Conservation (phyloP, 2,888 invertebrate species). For the Ophonus ardosiacus region DNA sequence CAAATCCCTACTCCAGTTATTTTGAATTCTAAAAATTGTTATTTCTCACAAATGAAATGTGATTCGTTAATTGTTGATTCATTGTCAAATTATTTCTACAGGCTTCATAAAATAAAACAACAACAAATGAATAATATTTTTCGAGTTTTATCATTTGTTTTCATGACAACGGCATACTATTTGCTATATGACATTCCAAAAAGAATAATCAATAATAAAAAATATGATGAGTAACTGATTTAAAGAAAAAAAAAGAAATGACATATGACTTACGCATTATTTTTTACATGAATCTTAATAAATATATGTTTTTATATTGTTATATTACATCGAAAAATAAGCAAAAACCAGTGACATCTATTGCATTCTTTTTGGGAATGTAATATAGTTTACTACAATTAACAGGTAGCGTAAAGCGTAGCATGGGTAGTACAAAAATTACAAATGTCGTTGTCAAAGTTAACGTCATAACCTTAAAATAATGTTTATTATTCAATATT, state of each 20-base stretch:
- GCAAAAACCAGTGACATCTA: too few species aligned
- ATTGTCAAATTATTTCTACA: constrained; percentile 3
- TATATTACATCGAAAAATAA: too few species aligned
- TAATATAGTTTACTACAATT: neutral
- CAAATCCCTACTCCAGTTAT: constrained; percentile 49
- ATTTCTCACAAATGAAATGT: neutral
- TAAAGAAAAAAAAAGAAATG: too few species aligned
- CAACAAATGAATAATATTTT: too few species aligned
- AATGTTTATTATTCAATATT: constrained; percentile 55
- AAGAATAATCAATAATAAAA: too few species aligned
- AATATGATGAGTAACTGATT: too few species aligned
- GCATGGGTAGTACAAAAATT: constrained; percentile 14
- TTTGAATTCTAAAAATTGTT: constrained; percentile 5
- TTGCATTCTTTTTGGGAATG: neutral
- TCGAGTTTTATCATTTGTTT: too few species aligned
- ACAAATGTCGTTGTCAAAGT: constrained; percentile 50
- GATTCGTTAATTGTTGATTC: neutral
- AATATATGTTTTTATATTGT: too few species aligned
- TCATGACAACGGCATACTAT: too few species aligned
- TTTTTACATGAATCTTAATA: too few species aligned
- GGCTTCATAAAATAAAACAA: neutral
- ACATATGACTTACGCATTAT: too few species aligned
- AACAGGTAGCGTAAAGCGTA: neutral
- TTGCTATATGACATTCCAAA: too few species aligned
- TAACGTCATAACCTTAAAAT: constrained; percentile 54